Percentiles rank a stretch among this genome's conserved stretches.
Conservation (phyloP, 2,797 vertebrate genomes). For the Onychomys arenicola region DNA sequence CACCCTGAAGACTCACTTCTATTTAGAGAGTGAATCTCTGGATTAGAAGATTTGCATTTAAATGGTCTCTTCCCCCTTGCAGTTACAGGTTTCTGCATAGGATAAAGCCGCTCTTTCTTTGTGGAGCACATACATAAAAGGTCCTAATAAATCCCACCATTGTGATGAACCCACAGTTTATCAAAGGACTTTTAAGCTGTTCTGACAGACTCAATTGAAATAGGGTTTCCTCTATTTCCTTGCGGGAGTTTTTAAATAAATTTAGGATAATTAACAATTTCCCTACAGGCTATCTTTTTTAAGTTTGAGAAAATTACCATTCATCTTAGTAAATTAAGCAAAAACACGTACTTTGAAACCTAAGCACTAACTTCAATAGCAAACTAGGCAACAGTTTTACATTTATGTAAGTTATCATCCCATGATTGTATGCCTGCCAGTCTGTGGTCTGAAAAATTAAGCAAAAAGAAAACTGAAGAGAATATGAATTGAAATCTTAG, state of each 20-base stretch:
- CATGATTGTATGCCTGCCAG: not conserved
- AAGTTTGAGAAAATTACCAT: slow-evolving; percentile 51
- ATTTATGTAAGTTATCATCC: not conserved
- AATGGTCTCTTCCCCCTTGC: slow-evolving; percentile 65
- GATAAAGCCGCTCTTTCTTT: slow-evolving; percentile 63
- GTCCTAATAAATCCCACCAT: slow-evolving; percentile 64
- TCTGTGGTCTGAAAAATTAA: not conserved
- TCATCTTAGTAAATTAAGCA: slow-evolving; percentile 58
- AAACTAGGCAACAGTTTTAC: not conserved
- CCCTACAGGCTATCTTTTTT: slow-evolving; percentile 60
- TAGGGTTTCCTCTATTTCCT: slow-evolving; percentile 42
- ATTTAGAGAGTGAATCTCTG: slow-evolving; percentile 73
- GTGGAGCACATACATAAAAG: slow-evolving; percentile 31
- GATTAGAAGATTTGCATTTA: slow-evolving; percentile 83
- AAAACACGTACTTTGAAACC: slow-evolving; percentile 44
- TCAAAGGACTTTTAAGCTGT: slow-evolving; percentile 63
- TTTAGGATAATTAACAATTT: slow-evolving; percentile 72
- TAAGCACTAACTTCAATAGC: slow-evolving; percentile 29
- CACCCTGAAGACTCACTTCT: slow-evolving; percentile 72
- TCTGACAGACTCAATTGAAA: slow-evolving; percentile 60
- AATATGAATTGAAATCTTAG: not conserved
- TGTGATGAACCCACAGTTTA: slow-evolving; percentile 60
- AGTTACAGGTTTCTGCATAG: slow-evolving; percentile 69
- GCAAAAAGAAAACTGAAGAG: not conserved
- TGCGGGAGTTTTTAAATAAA: slow-evolving; percentile 65